Conservation (phyloP, 2,888 invertebrate genomes). For the Pyrocoelia pectoralis region DNA sequence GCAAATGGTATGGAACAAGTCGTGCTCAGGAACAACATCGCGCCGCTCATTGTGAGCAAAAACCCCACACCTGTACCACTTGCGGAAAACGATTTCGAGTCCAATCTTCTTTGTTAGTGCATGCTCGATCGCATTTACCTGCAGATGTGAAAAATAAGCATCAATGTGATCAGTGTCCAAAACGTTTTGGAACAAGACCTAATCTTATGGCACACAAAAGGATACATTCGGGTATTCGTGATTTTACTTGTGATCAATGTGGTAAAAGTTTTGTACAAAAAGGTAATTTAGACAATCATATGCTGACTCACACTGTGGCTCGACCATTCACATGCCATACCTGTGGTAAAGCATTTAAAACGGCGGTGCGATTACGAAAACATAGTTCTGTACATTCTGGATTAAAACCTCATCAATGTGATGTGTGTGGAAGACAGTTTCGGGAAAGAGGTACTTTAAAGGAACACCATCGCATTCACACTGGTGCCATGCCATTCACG, state of each 20-base stretch:
- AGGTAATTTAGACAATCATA: conserved; percentile 66
- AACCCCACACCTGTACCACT: conserved; percentile 62
- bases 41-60: conserved; percentile 62
- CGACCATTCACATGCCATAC: conserved; percentile 61
- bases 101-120: conserved; percentile 65
- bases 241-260: conserved; percentile 66
- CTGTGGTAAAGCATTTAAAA: conserved; percentile 66
- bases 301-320: conserved; percentile 64
- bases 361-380: conserved; percentile 64
- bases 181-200: conserved; percentile 66
- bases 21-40: conserved; percentile 57
- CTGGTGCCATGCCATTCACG: conserved; percentile 79
- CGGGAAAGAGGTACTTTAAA: conserved; percentile 75
- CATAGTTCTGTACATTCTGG: conserved; percentile 68
- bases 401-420: conserved; percentile 68
- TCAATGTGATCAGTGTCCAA: conserved; percentile 68
- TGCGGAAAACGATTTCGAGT: conserved; percentile 67
- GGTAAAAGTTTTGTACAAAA: conserved; percentile 68
- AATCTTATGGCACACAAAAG: conserved; percentile 66
- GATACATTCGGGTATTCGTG: conserved; percentile 64
- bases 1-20: conserved; percentile 64
- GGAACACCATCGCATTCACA: conserved; percentile 79
- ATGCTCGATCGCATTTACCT: conserved; percentile 65
- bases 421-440: conserved; percentile 68
- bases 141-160: conserved; percentile 65